These are phyloP conservation scores for Boloria selene DNA, from an alignment of 2,888 invertebrate species.

Conservation along the genomic window DNA sequence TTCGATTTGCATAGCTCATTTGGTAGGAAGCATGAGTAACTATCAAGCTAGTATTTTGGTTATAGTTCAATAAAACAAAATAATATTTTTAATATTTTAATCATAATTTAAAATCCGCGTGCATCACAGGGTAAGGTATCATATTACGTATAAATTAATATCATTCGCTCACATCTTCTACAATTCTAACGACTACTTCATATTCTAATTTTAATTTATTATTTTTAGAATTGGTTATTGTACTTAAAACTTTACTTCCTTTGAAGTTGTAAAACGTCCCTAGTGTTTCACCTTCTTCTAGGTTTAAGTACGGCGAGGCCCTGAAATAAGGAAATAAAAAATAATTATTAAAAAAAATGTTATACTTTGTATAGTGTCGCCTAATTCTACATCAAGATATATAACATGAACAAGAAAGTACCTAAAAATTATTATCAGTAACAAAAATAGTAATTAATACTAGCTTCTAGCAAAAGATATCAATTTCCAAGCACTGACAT, in stretches of 20 bases:
- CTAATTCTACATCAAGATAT: background rate
- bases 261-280: constrained; percentile 71
- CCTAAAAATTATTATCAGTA: too few relatives aligned
- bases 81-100: constrained; percentile 38
- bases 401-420: too few relatives aligned
- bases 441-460: too few relatives aligned
- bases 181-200: constrained; percentile 70
- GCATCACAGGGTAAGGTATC: constrained; percentile 29
- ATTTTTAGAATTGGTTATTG: constrained; percentile 53
- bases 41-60: background rate
- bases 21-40: background rate
- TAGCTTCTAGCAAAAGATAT: too few relatives aligned
- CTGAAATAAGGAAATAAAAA: constrained; percentile 51
- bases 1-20: background rate
- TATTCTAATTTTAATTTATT: constrained; percentile 70
- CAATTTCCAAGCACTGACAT: too few relatives aligned
- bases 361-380: too few relatives aligned
- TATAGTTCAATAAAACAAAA: constrained; percentile 27
- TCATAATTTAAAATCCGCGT: constrained; percentile 44
- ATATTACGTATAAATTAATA: constrained; percentile 29
- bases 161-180: constrained; percentile 52
- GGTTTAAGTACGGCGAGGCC: constrained; percentile 59
- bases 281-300: constrained; percentile 59
- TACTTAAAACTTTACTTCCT: constrained; percentile 62
- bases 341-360: background rate